These are phyloP conservation scores for Falco biarmicus DNA, from an alignment of 2,797 vertebrate species.

Conservation along the genomic window DNA sequence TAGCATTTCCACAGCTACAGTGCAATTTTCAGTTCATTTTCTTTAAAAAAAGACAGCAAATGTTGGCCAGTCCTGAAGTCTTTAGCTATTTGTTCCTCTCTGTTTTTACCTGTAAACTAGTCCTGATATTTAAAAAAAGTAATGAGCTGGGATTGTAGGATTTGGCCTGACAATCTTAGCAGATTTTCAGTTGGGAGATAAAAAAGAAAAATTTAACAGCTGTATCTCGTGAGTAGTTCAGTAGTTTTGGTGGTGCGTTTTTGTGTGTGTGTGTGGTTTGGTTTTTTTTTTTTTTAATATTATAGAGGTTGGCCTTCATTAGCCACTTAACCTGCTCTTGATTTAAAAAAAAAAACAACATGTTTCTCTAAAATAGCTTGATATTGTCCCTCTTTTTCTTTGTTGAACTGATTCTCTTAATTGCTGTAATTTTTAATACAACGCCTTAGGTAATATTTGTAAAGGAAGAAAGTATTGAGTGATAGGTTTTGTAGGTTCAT, in stretches of 20 bases:
- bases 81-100: background rate
- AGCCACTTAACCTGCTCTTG: background rate
- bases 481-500: background rate
- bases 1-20: slow-evolving; percentile 35
- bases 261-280: background rate
- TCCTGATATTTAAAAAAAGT: background rate
- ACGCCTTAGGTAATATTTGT: background rate
- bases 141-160: background rate
- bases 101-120: slow-evolving; percentile 36
- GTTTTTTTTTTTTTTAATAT: background rate
- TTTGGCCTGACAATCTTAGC: slow-evolving; percentile 3
- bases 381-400: background rate
- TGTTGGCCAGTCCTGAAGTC: background rate
- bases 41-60: background rate
- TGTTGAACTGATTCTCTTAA: background rate
- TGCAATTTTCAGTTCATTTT: slow-evolving; percentile 27
- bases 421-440: background rate
- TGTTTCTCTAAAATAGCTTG: background rate
- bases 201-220: background rate
- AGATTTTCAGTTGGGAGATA: background rate
- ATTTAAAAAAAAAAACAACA: background rate
- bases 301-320: background rate
- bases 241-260: background rate
- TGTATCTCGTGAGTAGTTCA: background rate
- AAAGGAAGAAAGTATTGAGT: background rate